Base-by-base conservation (phyloP, 2,888 invertebrate species). In the Eurois occulta region DNA sequence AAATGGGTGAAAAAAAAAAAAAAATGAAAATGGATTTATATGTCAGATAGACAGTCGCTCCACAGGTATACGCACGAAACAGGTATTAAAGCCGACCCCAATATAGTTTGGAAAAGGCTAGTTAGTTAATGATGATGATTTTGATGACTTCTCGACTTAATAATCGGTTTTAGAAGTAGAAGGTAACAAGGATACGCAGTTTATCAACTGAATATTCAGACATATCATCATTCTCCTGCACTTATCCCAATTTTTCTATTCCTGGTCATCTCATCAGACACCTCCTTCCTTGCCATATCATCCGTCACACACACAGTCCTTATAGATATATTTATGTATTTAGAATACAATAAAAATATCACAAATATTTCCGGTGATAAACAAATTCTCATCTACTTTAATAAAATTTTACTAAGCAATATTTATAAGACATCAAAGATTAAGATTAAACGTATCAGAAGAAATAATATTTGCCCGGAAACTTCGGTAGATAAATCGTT, bases 351-450 rank as follows among this genome's bases (percentile, higher is more conserved):
- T 7, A 38, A n/a, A 21, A 41, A 32, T 11, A 38, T 11, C 21
- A n/a, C 6, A 69, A 11, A 60, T 46, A 46, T 38, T 62, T 32
- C 32, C 48, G 18, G 24, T 32, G 10, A 43, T 7, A 18, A 3
- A 43, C 18, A 52, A 64, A 77, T 77, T 69, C 28, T 43, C 43
- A 35, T 48, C 8, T 35, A 48, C 16, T 18, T n/a, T 21, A 2
- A 52, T 43, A 66, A 8, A 58, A 41, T 48, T 35, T 48, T 24
- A 18, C 28, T n/a, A 21, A 7, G 28, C 16, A 65, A 21, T 52
- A 79, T 64, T 72, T 38, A 32, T 38, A 24, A 71, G 8, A 77
- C 72, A 62, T 65, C 64, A 52, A 81, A 72, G 60, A 81, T 71
- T 32, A 28, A 72, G 35, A 72, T 76, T 43, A 52, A 69, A 71